Base-by-base conservation (phyloP, 1,140 invertebrate species). In the Zaprionus gabonicus region DNA sequence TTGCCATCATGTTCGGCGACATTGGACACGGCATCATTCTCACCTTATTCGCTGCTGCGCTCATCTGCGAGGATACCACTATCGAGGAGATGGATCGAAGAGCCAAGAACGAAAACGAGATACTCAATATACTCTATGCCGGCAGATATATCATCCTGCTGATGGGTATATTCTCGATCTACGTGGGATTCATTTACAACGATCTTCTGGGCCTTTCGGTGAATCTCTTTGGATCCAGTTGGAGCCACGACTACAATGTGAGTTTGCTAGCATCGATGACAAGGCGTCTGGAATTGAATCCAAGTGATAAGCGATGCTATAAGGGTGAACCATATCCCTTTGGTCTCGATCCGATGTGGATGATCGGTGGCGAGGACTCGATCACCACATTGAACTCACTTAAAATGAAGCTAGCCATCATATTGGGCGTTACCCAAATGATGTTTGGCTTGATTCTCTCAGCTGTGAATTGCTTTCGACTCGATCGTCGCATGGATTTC, bases 321-420 rank as follows among this genome's bases (percentile, higher is more conserved):
- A 0, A 80, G 76, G 75, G 79, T 13, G 0, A 77, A 20, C 88
- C 95, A 95, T 92, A 91, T 65, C 66, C 73, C n/a, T 13, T 91
- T 20, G 93, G 91, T 0, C 46, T 92, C 38, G 98, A 98, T 94
- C 97, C 97, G 7, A 94, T 97, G 58, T 98, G 97, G 97, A 95
- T 98, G 93, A 87, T 97, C 38, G 95, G 98, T 4, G 66, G 97
- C 96, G 94, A 96, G 71, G 99, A 99, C 93, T 99, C 99, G 93
- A 99, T 99, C 77, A 96, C 97, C 53, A 99, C 98, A 93, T 94
- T 98, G 28, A 99, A 99, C 93, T 99, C 98, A 0, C 97, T 97
- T 93, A 99, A 99, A 94, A 99, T 99, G 99, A 99, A 99, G 92
- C 93, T 99, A 56, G 99, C 98, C 20, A 97, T 99, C 69, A 98